Evolutionary conservation across 2,888 invertebrate genomes (phyloP).

Genomic region (Caenorhabditis drosophilae): DNA sequence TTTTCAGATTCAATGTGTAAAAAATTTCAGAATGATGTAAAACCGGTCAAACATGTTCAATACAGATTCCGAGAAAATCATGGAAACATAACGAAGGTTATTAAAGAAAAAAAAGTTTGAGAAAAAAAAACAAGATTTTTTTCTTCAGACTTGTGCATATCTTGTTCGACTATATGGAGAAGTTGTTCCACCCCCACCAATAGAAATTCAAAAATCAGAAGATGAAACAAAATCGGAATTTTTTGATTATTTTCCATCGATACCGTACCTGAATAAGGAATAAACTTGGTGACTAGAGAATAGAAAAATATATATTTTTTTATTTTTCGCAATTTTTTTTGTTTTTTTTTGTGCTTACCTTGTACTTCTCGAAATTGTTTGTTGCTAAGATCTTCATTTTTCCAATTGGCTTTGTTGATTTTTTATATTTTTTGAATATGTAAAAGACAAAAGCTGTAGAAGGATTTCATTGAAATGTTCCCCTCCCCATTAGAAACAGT

Average conservation of each 20-base stretch:
- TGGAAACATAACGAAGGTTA: constrained; percentile 21
- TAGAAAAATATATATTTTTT: no score
- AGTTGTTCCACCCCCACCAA: constrained; percentile 1
- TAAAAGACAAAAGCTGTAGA: no score
- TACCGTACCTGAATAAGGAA: neutral
- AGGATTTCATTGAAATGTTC: no score
- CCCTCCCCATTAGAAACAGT: no score
- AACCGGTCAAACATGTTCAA: constrained; percentile 18
- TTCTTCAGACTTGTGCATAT: constrained; percentile 35
- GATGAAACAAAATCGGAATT: neutral
- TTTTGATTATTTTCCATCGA: neutral
- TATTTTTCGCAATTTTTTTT: no score
- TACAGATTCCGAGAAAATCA: constrained; percentile 35
- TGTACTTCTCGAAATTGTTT: no score
- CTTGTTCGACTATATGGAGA: constrained; percentile 32
- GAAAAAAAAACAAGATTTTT: neutral
- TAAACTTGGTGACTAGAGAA: no score
- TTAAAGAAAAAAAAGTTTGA: neutral
- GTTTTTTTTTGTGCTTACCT: no score
- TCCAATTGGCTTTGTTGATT: no score
- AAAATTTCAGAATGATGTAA: constrained; percentile 1
- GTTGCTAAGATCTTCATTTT: no score
- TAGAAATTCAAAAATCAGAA: neutral
- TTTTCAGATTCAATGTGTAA: neutral
- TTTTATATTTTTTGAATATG: no score